Evolutionary conservation across 2,797 vertebrate genomes (phyloP).

Genomic region (Manis javanica): DNA sequence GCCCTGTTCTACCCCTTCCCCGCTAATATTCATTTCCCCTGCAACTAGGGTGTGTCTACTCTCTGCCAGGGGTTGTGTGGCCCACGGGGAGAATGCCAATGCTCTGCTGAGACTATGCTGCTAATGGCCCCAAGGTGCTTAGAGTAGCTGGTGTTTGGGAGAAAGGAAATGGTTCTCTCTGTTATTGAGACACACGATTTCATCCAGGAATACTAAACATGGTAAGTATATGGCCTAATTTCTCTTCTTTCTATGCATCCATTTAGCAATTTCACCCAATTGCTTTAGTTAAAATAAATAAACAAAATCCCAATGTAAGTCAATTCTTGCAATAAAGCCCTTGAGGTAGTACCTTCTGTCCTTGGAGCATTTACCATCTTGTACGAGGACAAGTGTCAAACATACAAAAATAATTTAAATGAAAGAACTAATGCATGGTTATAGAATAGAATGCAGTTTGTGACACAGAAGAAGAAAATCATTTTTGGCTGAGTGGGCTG

Average conservation of each 20-base stretch:
- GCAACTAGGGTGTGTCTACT: not conserved
- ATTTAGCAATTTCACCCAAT: not conserved
- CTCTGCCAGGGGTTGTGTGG: not conserved
- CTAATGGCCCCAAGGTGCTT: not conserved
- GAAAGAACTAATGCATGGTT: not conserved
- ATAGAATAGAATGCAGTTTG: not conserved
- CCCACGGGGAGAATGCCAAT: not conserved
- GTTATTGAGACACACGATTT: not conserved
- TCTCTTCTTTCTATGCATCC: not conserved
- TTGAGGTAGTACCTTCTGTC: not conserved
- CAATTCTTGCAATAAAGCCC: not conserved
- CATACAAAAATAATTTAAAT: conserved; percentile 24
- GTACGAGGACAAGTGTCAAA: not conserved
- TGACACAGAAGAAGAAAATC: not conserved
- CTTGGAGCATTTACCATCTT: not conserved
- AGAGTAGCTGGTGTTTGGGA: not conserved
- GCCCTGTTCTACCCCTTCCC: not conserved
- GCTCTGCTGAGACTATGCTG: not conserved
- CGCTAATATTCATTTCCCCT: not conserved
- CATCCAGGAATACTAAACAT: not conserved
- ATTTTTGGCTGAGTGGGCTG: not conserved
- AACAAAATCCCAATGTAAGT: not conserved
- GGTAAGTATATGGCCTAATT: not conserved
- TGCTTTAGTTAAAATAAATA: not conserved
- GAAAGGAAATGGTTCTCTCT: not conserved